Evolutionary conservation across 2,113 vertebrate species (phyloP).

Genomic region (Panthera leo): DNA sequence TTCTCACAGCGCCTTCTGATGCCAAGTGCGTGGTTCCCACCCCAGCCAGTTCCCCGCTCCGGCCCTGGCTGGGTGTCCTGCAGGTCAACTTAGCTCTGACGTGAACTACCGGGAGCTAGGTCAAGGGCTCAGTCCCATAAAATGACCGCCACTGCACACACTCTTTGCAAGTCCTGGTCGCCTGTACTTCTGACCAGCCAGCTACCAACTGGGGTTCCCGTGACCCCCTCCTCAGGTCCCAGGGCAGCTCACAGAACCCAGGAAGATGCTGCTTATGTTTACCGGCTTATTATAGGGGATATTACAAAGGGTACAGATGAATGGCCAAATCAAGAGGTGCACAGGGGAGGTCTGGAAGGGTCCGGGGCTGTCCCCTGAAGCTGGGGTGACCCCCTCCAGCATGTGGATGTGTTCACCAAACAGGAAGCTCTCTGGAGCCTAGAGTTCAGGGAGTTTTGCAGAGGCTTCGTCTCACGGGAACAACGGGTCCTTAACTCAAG

Average conservation of each 20-base stretch:
- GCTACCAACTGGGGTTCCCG: neutral
- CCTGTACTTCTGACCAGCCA: neutral
- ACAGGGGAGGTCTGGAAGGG: neutral
- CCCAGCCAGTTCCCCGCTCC: neutral
- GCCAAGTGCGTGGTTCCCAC: neutral
- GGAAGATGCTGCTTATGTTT: neutral
- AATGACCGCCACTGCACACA: neutral
- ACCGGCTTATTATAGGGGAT: neutral
- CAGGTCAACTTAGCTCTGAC: neutral
- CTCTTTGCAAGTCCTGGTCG: neutral
- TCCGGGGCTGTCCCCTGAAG: neutral
- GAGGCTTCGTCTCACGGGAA: neutral
- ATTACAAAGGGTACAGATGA: neutral
- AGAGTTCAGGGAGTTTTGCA: neutral
- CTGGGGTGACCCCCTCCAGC: rapidly evolving
- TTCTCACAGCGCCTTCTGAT: neutral
- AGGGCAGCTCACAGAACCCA: neutral
- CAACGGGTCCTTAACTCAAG: rapidly evolving
- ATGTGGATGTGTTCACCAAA: rapidly evolving
- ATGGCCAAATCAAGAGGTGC: rapidly evolving
- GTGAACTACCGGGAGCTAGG: neutral
- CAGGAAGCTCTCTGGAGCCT: neutral
- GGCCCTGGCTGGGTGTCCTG: neutral
- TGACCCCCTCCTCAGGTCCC: neutral
- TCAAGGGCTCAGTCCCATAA: neutral